Evolutionary conservation across 2,113 vertebrate genomes (phyloP), one percentile per base, ranked within the genome.

Genomic region (Larimichthys polyactis): DNA sequence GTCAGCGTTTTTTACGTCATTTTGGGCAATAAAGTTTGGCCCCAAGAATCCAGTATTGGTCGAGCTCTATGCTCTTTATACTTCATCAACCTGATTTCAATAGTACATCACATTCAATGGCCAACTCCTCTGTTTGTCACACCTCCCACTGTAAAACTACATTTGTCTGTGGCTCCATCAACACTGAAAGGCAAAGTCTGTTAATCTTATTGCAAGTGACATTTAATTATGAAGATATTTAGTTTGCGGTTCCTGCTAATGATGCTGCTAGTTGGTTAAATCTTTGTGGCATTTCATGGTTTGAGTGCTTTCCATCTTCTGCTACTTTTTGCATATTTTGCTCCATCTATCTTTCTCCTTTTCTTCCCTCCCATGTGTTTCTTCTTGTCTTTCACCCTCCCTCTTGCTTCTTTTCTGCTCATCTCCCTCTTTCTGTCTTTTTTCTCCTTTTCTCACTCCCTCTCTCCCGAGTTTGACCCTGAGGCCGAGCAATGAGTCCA

Each of bases 401-500:
- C 44, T 24, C 48, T 55, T 19, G 3, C 11, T 12, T 29, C 55
- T 66, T 43, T 65, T 17, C 22, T 65, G 15, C 24, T 70, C 5
- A 1, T 48, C 52, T 70, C 17, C 27, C 57, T 70, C 44, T 58
- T 58, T 11, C 55, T 24, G 0, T 57, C 75, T 62, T 22, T 68
- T 17, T 9, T 24, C 48, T 17, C 19, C 44, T 46, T 46, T 46
- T 46, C 44, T 46, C 44, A 11, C 44, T 15, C 44, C 44, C 12
- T 46, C 44, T 52, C 54, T 67, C 59, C 52, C 3, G 6, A n/a
- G 69, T 66, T 57, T 75, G 81, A 87, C 78, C 77, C 87, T 14
- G 66, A 85, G 82, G 83, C 75, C 66, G 71, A 20, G 51, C 63
- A 4, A 29, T 0, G 67, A 79, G 66, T 85, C 90, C 46, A 1